Evolutionary conservation across 2,113 vertebrate species (phyloP).

Genomic region (Pionites leucogaster): DNA sequence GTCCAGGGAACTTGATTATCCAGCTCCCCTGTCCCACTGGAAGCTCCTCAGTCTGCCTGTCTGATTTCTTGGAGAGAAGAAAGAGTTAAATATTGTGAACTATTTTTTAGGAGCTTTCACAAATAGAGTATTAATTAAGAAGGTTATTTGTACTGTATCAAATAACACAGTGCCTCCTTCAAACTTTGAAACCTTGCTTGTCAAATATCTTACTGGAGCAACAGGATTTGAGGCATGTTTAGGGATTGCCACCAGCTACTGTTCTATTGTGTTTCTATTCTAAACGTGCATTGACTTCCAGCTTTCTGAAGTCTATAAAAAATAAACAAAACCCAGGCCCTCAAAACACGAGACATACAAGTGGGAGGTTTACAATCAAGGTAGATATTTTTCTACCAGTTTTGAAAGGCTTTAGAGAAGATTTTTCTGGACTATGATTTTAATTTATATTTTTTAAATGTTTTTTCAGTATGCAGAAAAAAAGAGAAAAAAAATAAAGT

Average conservation of each 20-base stretch:
- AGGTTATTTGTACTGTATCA: neutral
- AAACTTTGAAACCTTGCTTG: neutral
- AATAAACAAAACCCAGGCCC: fast-evolving
- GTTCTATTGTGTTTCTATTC: neutral
- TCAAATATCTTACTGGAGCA: neutral
- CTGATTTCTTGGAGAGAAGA: neutral
- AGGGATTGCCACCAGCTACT: neutral
- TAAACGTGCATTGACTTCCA: neutral
- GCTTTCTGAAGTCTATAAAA: neutral
- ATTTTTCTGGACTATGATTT: neutral
- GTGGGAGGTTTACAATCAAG: neutral
- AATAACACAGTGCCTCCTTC: neutral
- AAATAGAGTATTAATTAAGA: neutral
- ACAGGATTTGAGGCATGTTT: neutral
- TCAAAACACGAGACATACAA: neutral
- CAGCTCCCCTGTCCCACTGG: fast-evolving
- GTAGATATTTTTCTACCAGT: neutral
- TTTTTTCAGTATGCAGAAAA: neutral
- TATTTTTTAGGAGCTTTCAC: neutral
- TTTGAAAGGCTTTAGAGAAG: neutral
- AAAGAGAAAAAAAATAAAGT: neutral
- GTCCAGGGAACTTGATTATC: neutral
- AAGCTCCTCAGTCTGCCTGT: neutral
- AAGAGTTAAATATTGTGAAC: neutral
- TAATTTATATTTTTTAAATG: neutral